Evolutionary conservation across 2,888 invertebrate species (phyloP), one percentile per base, ranked within the genome.

Genomic region (Zhengitettix transpicula): DNA sequence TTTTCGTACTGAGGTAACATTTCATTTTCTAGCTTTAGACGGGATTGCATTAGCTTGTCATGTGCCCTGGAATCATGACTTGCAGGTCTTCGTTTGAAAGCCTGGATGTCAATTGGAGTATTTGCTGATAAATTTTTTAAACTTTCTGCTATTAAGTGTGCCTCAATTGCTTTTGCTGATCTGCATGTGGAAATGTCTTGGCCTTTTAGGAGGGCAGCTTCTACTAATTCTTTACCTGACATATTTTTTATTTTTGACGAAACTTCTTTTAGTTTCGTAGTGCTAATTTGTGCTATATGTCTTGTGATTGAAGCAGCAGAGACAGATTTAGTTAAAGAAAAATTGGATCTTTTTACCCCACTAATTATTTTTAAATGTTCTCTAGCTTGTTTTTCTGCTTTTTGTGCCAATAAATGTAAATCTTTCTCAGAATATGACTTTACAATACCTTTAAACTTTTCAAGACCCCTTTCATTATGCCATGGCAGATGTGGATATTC

Each of bases 81-180:
- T 2, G 68, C 66, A 42, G 69, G 66, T 40, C 72, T 70, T 10
- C 63, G 54, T 63, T 72, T 73, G 56, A 68, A 71, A 47, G 71
- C 69, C 14, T 72, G 69, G 57, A 75, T 71, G 16, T 77, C 76
- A 55, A 74, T 66, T 58, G 73, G 73, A 10, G 74, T 70, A 67
- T 72, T 71, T 70, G 74, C 74, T 0, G 75, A 74, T 47, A 83
- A 76, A 66, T 77, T 75, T 64, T 71, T 74, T 65, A 73, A 70
- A 62, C 77, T 82, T 66, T 84, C 81, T 51, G 79, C 77, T 53
- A 85, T 71, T 52, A 75, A 62, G 16, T 73, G 71, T 57, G 71
- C 70, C 63, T 72, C 84, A 62, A 89, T 89, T 55, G 82, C 82
- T 68, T 78, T 82, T 9, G 87, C 87, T 3, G 88, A 87, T 76